Evolutionary conservation across 2,888 invertebrate species (phyloP), one percentile per base, ranked within the genome.

Genomic region (Shargacucullia verbasci): DNA sequence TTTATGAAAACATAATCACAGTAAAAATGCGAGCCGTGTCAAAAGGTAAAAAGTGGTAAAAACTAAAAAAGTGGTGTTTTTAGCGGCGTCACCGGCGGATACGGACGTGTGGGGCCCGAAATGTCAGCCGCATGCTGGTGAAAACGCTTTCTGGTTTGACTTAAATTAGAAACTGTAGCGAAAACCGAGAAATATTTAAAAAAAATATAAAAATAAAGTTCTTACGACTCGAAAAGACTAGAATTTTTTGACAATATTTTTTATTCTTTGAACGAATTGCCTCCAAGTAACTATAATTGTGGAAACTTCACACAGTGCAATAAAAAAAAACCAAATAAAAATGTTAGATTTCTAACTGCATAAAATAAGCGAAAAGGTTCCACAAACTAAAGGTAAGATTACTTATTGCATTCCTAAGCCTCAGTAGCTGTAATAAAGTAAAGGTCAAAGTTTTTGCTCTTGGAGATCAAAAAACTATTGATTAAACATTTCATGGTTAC

Each of bases 41-140:
- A 79, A 78, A 75, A 75, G 65, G 61, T 65, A 64, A 66, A 77
- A 75, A 79, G 68, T 66, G 59, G 77, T 73, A 54, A 68, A 76
- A 76, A 77, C 72, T 73, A 78, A 73, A 75, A 7, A 77, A 76
- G 65, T 62, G 60, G 76, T 75, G 80, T 80, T 84, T 83, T 88
- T 87, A 86, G 83, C 85, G 80, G 77, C 84, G 86, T 85, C 85
- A 84, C 83, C 83, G 82, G 68, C 80, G 78, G 80, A 73, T 70
- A 71, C 81, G 84, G 78, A 87, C 87, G 85, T 85, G 84, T 76
- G 83, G 78, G 82, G 81, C 81, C 85, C 84, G 47, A 87, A 88
- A 88, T 87, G 90, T 89, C 88, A 89, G 84, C 70, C 80, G 78
- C 84, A 83, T 81, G 83, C 79, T 80, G 79, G 82, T 83, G 84